Base-by-base conservation (phyloP, 2,113 vertebrate genomes). In the Promerops cafer region DNA sequence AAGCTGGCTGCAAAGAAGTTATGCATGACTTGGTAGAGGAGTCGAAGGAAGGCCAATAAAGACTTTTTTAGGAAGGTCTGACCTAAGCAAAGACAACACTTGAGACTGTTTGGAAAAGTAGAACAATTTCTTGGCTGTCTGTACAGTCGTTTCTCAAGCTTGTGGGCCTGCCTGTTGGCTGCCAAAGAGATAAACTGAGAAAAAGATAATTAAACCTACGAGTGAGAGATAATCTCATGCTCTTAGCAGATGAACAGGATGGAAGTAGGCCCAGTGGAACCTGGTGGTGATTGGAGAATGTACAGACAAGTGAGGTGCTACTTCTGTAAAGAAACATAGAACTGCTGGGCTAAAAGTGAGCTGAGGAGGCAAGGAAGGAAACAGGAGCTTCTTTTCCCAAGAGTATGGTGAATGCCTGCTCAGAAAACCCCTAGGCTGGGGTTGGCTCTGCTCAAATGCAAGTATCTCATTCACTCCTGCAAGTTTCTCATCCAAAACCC, bases 1-100 rank as follows among this genome's bases (percentile, higher is more conserved):
- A 87, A 90, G 16, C 59, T 61, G 45, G 10, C 57, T 87, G 50
- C 57, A 90, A 93, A 90, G 82, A 63, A 72, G 42, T 72, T 77
- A 23, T 79, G 37, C 37, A 42, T 45, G 26, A 61, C 70, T 85
- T 60, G 28, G 40, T 69, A 53, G 59, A 45, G 70, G 33, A 90
- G 59, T 69, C 88, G 90, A 72, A 93, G 78, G 70, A 93, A 90
- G 63, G 83, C 53, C 44, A 83, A 13, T 37, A 50, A 82, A 42
- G 77, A 50, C 54, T 35, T 83, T 72, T 83, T 93, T 69, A 54
- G 26, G 47, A 64, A 80, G 54, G n/a, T 45, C 71, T 90, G 79
- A 92, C 47, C 64, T 80, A 70, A 70, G n/a, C 8, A 8, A 77
- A 80, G 54, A 27, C 42, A 90, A n/a, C 33, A 31, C 12, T 80